A percentile compares a stretch with the other conserved stretches of the same genome.
These are phyloP conservation scores for Drosophila limbata DNA, from an alignment of 2,888 invertebrate species.

Conservation along the genomic window DNA sequence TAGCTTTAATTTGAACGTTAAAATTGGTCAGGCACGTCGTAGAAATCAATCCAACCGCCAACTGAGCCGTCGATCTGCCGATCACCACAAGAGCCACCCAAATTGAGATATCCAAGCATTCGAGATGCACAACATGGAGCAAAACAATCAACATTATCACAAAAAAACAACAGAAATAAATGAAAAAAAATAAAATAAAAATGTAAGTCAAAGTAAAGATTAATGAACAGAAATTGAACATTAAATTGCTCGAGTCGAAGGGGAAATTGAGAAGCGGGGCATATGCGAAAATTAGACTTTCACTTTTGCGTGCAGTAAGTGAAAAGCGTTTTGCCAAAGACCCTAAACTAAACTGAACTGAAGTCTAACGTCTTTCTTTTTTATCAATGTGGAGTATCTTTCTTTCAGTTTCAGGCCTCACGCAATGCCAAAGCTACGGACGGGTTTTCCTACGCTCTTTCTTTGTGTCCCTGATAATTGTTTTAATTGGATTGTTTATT, in stretches of 20 bases:
- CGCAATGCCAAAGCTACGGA: conserved; percentile 62
- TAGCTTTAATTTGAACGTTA: conserved; percentile 46
- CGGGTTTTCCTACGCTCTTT: conserved; percentile 1
- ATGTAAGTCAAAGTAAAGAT: conserved; percentile 49
- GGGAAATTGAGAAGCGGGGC: conserved; percentile 12
- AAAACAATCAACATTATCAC: conserved; percentile 60
- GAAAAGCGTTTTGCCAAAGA: conserved; percentile 26
- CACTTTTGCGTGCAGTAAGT: conserved; percentile 30
- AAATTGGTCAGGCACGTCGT: conserved; percentile 29
- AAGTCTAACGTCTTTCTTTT: conserved; percentile 12
- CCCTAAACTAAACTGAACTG: conserved; percentile 21
- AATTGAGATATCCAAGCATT: conserved; percentile 24
- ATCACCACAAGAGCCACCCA: conserved; percentile 12
- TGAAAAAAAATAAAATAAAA: conserved; percentile 16
- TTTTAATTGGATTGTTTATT: conserved; percentile 77
- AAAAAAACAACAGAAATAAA: conserved; percentile 31
- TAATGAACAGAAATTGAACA: conserved; percentile 64
- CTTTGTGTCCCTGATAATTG: conserved; percentile 65
- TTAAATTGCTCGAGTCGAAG: conserved; percentile 41
- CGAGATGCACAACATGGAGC: conserved; percentile 39
- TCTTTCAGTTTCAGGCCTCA: conserved; percentile 27
- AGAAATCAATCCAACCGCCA: conserved; percentile 51
- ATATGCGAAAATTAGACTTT: conserved; percentile 49
- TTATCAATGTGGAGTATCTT: conserved; percentile 28
- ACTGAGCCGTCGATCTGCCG: conserved; percentile 1